These are phyloP conservation scores for Vulpes vulpes DNA, from an alignment of 2,113 vertebrate genomes.

Conservation along the genomic window DNA sequence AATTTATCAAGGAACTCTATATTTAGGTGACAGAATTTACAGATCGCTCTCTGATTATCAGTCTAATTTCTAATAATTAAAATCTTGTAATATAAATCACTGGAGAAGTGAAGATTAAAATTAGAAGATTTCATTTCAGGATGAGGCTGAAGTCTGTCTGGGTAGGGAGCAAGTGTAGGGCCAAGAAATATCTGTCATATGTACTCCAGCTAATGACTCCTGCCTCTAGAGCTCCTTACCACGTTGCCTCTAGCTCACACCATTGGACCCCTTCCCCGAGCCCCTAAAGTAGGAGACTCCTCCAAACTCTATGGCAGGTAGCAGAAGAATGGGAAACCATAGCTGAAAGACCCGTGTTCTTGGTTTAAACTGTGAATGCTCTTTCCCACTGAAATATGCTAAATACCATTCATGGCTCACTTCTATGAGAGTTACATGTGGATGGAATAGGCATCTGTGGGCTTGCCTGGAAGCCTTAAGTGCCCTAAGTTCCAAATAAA, in stretches of 20 bases:
- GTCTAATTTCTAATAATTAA: constrained; percentile 3
- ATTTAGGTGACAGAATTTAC: not conserved
- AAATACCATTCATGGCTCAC: not conserved
- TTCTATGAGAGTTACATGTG: not conserved
- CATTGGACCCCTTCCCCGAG: not conserved
- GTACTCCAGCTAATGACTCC: not conserved
- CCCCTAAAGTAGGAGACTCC: not conserved
- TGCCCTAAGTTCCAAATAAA: not conserved
- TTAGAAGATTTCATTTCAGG: constrained; percentile 21
- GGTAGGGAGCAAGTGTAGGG: not conserved
- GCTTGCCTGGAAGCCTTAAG: not conserved
- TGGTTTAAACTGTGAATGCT: not conserved
- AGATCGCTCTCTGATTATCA: not conserved
- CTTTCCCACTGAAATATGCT: not conserved
- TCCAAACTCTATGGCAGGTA: not conserved
- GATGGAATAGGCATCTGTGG: not conserved
- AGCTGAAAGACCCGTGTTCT: not conserved
- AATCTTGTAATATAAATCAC: not conserved
- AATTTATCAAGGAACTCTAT: not conserved
- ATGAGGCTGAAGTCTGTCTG: not conserved
- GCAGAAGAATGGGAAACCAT: not conserved
- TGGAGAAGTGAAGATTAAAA: not conserved
- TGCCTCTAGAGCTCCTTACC: not conserved
- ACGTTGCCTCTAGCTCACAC: not conserved
- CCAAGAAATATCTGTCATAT: not conserved